phyloP scores from a whole-genome alignment of 2,797 vertebrate genomes.

The Petrocephalus sullivani region DNA sequence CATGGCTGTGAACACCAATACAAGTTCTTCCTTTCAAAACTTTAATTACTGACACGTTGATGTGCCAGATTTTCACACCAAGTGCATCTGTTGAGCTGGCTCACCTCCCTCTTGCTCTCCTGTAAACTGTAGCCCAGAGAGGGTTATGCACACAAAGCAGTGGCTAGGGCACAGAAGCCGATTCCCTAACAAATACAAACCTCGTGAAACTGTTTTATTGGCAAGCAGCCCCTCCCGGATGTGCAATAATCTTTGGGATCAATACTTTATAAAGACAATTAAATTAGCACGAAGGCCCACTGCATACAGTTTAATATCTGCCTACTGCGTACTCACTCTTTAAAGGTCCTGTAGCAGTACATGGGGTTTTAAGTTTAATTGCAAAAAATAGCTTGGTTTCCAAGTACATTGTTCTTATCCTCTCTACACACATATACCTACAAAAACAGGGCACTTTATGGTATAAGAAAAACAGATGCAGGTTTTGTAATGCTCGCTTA shows the following conservation, averaged over 20 bases:
- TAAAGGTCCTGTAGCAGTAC: not conserved
- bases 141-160: not conserved
- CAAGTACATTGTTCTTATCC: not conserved
- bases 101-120: conserved; percentile 12
- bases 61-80: conserved; percentile 37
- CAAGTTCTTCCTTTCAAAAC: conserved; percentile 27
- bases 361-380: not conserved
- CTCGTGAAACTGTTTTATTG: not conserved
- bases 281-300: not conserved
- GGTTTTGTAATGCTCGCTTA: not conserved
- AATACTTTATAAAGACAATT: not conserved
- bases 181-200: conserved; percentile 20
- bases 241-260: not conserved
- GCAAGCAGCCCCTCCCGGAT: not conserved
- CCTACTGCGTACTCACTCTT: conserved; percentile 5
- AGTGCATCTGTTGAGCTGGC: conserved; percentile 45
- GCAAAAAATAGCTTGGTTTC: not conserved
- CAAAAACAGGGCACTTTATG: not conserved
- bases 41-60: conserved; percentile 37
- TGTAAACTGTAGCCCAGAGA: conserved; percentile 30
- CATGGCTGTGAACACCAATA: conserved; percentile 33
- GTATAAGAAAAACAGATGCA: not conserved
- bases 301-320: not conserved
- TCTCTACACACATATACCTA: not conserved
- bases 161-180: conserved; percentile 30